Evolutionary conservation across 2,888 invertebrate species (phyloP).

Genomic region (Shargacucullia verbasci): DNA sequence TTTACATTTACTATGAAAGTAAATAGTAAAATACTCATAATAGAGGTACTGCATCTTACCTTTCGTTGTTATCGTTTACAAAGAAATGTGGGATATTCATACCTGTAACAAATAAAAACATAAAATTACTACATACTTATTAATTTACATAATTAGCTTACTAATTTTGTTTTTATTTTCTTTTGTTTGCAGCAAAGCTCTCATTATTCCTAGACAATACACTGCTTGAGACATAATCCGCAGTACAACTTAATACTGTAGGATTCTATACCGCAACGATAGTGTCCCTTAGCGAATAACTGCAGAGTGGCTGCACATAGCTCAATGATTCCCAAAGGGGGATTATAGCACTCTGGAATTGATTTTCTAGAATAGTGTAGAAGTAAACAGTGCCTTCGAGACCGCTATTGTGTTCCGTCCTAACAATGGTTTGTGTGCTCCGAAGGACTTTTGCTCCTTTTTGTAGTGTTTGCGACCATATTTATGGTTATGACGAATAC

Average conservation of each 20-base stretch:
- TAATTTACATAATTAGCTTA: too few relatives aligned
- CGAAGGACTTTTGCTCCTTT: constrained; percentile 60
- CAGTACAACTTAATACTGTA: constrained; percentile 17
- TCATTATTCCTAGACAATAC: constrained; percentile 3
- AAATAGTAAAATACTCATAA: too few relatives aligned
- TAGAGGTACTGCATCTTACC: too few relatives aligned
- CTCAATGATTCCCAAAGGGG: constrained; percentile 63
- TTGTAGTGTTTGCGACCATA: constrained; percentile 41
- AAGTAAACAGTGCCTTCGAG: constrained; percentile 66
- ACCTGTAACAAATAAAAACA: constrained; percentile 51
- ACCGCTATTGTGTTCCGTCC: constrained; percentile 60
- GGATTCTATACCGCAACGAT: constrained; percentile 46
- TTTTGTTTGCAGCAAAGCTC: constrained; percentile 2
- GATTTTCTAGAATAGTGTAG: constrained; percentile 66
- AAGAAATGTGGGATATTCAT: constrained; percentile 25
- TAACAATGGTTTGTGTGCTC: constrained; percentile 65
- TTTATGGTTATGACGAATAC: constrained; percentile 45
- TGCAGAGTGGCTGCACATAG: constrained; percentile 53
- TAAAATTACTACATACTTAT: too few relatives aligned
- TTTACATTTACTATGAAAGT: too few relatives aligned
- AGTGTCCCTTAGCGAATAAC: constrained; percentile 51
- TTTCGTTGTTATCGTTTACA: neutral
- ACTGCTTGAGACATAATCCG: constrained; percentile 4
- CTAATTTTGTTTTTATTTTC: neutral
- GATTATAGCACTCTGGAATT: constrained; percentile 64